These are phyloP conservation scores for Stichodactyla helianthus DNA, from an alignment of 64 coral and sea anemone species.

Conservation along the genomic window DNA sequence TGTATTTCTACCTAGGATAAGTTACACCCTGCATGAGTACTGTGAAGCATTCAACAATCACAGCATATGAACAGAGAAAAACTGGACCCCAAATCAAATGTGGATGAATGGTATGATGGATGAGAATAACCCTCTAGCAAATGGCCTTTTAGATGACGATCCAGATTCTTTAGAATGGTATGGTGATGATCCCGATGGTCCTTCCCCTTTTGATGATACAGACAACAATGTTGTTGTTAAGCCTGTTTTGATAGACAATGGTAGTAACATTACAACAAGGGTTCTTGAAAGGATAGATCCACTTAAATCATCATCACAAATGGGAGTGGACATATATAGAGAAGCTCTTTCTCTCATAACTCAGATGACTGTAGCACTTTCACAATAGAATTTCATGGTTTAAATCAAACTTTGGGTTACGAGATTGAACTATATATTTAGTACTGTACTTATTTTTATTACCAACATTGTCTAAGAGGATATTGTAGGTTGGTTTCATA, in stretches of 20 bases:
- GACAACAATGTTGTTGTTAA: slow-evolving; percentile 67
- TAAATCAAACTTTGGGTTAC: background rate
- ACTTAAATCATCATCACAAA: slow-evolving; percentile 37
- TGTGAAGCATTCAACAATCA: slow-evolving; percentile 54
- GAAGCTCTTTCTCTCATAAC: slow-evolving; percentile 14
- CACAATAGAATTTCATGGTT: slow-evolving; percentile 25
- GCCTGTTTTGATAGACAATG: slow-evolving; percentile 32
- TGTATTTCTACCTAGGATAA: slow-evolving; percentile 51
- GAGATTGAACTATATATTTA: slow-evolving; percentile 17
- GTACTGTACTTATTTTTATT: no score
- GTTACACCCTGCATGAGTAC: slow-evolving; percentile 27
- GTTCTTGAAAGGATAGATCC: slow-evolving; percentile 51
- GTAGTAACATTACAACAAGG: slow-evolving; percentile 32
- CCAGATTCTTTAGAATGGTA: slow-evolving; percentile 47
- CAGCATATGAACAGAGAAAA: slow-evolving; percentile 31
- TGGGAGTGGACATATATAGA: slow-evolving; percentile 47
- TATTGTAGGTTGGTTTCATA: no score
- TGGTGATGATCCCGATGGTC: slow-evolving; percentile 48
- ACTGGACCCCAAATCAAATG: slow-evolving; percentile 51
- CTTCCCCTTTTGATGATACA: slow-evolving; percentile 51
- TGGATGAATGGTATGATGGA: slow-evolving; percentile 60
- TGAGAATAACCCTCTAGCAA: slow-evolving; percentile 45
- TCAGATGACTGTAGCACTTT: slow-evolving; percentile 23
- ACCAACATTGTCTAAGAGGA: no score
- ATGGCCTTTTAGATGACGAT: slow-evolving; percentile 41